These are phyloP conservation scores for Ctenoplectra terminalis DNA, from an alignment of 1,140 invertebrate species.

Conservation along the genomic window DNA sequence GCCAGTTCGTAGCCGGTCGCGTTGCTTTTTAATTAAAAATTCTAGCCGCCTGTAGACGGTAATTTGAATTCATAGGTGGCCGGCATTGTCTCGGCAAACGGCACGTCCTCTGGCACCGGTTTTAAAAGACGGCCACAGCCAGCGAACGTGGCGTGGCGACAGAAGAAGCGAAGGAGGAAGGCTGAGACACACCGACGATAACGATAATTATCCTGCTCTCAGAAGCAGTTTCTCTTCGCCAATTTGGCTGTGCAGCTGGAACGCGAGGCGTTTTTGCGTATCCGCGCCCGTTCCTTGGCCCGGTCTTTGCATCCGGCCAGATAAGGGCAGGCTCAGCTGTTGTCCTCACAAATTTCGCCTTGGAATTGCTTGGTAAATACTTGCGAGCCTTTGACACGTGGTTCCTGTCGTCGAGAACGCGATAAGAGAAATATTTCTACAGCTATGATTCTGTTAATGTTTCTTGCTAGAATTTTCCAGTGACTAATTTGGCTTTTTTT, in stretches of 20 bases:
- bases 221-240: not conserved
- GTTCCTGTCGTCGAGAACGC: not conserved
- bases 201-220: constrained; percentile 40
- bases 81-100: constrained; percentile 10
- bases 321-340: not conserved
- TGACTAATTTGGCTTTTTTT: no score
- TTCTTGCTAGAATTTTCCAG: no score
- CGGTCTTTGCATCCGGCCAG: not conserved
- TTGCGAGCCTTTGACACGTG: not conserved
- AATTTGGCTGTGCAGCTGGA: not conserved
- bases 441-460: not conserved
- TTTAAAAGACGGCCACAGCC: constrained; percentile 19
- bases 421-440: not conserved
- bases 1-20: not conserved
- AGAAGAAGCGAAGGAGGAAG: not conserved
- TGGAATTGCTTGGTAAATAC: not conserved
- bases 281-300: not conserved
- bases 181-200: constrained; percentile 11
- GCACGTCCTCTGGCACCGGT: not conserved
- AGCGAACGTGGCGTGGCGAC: not conserved
- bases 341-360: not conserved
- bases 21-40: constrained; percentile 50
- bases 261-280: not conserved
- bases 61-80: constrained; percentile 45
- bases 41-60: constrained; percentile 18